Percentiles rank a stretch among this genome's conserved stretches.
Conservation (phyloP, 2,113 vertebrate species). For the Cryptotis parvus region DNA sequence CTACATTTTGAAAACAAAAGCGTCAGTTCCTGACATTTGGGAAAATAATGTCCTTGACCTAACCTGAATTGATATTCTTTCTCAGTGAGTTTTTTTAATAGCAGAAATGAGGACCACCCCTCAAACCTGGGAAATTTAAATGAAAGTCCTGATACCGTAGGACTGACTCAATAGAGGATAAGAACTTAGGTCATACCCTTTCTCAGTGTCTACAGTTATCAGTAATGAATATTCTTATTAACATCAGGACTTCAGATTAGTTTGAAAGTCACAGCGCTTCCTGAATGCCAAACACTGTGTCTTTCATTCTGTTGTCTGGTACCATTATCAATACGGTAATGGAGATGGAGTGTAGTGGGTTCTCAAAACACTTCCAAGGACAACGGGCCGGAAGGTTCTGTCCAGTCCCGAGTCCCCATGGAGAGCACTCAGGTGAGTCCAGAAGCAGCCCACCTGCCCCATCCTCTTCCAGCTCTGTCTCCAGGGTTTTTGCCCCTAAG, state of each 20-base stretch:
- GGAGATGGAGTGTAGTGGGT: neutral
- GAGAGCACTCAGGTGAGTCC: too few species aligned
- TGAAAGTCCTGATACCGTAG: constrained; percentile 61
- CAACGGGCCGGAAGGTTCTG: neutral
- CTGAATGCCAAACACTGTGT: constrained; percentile 1
- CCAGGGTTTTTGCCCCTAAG: neutral
- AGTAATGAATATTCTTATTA: constrained; percentile 63
- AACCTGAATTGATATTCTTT: constrained; percentile 71
- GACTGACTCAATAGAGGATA: constrained; percentile 55
- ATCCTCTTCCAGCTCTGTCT: neutral
- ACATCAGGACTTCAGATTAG: neutral
- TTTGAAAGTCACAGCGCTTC: constrained; percentile 62
- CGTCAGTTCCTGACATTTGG: constrained; percentile 73
- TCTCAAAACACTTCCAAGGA: neutral
- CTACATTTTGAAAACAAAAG: neutral
- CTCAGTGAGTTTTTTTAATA: constrained; percentile 41
- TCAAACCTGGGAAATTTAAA: constrained; percentile 69
- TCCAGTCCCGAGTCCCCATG: too few species aligned
- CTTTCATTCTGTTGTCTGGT: neutral
- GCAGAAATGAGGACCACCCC: constrained; percentile 37
- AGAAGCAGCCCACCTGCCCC: neutral
- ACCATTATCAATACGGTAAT: neutral
- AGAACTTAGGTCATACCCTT: constrained; percentile 57
- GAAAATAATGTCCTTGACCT: constrained; percentile 68
- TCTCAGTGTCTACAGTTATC: neutral